These are phyloP conservation scores for Edolisoma coerulescens DNA, from an alignment of 2,113 vertebrate genomes.

Conservation along the genomic window DNA sequence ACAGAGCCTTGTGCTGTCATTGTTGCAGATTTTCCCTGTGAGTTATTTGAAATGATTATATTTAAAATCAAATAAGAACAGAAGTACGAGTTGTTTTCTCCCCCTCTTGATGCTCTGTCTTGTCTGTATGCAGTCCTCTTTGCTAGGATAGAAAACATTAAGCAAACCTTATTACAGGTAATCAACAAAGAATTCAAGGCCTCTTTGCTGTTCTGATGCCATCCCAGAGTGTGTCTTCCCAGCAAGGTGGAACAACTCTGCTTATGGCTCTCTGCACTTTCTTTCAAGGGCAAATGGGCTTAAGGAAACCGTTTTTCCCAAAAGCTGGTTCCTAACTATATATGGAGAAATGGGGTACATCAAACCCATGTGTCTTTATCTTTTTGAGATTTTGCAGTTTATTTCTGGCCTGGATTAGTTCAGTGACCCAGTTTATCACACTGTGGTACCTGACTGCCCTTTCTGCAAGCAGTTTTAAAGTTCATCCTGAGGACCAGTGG, in stretches of 20 bases:
- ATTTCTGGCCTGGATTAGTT: neutral
- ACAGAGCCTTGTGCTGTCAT: neutral
- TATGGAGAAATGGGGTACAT: neutral
- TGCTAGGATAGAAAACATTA: neutral
- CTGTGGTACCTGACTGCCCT: neutral
- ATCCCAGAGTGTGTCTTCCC: neutral
- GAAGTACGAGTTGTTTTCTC: neutral
- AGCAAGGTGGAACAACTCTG: neutral
- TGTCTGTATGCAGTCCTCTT: neutral
- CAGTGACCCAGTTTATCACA: neutral
- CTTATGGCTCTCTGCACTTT: neutral
- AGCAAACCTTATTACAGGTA: neutral
- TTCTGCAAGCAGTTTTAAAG: neutral
- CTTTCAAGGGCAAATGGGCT: neutral
- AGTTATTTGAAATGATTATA: neutral
- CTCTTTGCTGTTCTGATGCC: neutral
- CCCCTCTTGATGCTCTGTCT: neutral
- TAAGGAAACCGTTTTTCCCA: neutral
- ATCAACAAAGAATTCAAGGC: neutral
- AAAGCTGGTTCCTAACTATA: neutral
- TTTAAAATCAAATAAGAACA: neutral
- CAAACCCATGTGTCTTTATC: neutral
- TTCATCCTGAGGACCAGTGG: neutral
- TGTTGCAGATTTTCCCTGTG: neutral
- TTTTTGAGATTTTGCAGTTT: neutral